Evolutionary conservation across 2,113 vertebrate genomes (phyloP).

Genomic region (Peromyscus maniculatus): DNA sequence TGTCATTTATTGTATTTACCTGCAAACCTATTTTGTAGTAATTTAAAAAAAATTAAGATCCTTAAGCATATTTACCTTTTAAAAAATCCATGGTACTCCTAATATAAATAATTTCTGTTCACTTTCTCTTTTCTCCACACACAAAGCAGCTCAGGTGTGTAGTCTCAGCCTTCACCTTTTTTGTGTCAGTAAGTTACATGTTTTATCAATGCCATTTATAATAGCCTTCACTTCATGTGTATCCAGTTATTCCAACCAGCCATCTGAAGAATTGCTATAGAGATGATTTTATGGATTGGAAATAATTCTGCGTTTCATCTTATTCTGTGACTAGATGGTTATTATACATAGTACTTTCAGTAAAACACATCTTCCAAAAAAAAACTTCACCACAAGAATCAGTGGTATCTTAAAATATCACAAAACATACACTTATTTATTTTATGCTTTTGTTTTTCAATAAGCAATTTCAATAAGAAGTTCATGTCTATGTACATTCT

Average conservation of each 20-base stretch:
- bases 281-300: conserved; percentile 8
- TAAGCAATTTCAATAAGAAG: background rate
- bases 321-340: background rate
- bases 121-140: conserved; percentile 5
- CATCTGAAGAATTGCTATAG: background rate
- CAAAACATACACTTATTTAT: background rate
- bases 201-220: conserved; percentile 39
- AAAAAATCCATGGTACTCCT: background rate
- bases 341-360: background rate
- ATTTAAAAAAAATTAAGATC: background rate
- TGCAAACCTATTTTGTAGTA: background rate
- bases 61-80: background rate
- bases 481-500: background rate
- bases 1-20: background rate
- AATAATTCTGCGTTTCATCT: background rate
- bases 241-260: background rate
- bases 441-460: conserved; percentile 10
- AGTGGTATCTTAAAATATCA: background rate
- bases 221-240: background rate
- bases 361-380: background rate
- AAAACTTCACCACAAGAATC: background rate
- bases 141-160: background rate
- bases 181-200: background rate
- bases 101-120: background rate
- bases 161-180: background rate